Conservation (phyloP, 2,113 vertebrate species). For the Atrichornis clamosus region DNA sequence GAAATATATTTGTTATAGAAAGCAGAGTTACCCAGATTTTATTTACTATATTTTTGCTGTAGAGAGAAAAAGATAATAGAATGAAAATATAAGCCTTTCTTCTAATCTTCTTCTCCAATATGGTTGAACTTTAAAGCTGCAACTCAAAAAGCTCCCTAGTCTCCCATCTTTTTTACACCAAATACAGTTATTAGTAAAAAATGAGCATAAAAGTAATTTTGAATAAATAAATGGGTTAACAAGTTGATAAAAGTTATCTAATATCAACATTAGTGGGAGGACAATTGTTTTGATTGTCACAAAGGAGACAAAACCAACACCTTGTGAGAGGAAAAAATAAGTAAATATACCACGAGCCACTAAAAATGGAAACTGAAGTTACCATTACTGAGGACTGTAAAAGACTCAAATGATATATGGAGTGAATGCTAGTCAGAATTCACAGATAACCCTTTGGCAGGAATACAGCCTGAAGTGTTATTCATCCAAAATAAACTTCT, state of each 20-base stretch:
- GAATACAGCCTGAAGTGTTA: not conserved
- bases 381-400: not conserved
- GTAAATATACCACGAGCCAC: not conserved
- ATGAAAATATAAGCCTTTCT: not conserved
- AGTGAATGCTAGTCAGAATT: not conserved
- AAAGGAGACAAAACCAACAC: not conserved
- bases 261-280: not conserved
- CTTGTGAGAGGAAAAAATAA: not conserved
- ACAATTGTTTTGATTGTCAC: not conserved
- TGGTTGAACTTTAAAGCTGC: not conserved
- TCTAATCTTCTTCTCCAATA: not conserved
- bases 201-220: not conserved
- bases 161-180: not conserved
- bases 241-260: not conserved
- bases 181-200: not conserved
- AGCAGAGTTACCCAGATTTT: not conserved
- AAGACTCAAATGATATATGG: not conserved
- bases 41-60: not conserved
- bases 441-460: not conserved
- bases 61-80: not conserved
- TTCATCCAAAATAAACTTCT: not conserved
- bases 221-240: not conserved
- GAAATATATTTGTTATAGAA: not conserved
- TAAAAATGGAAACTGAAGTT: not conserved
- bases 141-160: fast-evolving